Conservation (phyloP, 1,140 invertebrate species). For the Drosophila serrata region DNA sequence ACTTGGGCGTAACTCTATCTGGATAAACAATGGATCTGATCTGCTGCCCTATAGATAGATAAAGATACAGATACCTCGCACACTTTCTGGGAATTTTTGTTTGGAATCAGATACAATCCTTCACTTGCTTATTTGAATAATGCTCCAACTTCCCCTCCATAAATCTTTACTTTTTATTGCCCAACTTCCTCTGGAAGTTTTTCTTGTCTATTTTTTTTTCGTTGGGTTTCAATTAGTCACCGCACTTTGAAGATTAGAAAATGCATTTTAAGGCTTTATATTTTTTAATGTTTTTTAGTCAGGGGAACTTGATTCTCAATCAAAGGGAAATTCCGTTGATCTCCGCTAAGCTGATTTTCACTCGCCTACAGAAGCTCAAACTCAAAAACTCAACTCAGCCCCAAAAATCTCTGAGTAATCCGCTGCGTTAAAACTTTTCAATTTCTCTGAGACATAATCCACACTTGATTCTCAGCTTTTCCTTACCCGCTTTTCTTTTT, state of each 20-base stretch:
- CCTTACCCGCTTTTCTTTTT: conserved; percentile 42
- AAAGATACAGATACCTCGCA: conserved; percentile 11
- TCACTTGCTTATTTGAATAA: conserved; percentile 51
- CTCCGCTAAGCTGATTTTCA: conserved; percentile 30
- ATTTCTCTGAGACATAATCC: conserved; percentile 30
- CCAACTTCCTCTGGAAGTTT: conserved; percentile 18
- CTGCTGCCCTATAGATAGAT: conserved; percentile 19
- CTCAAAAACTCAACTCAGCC: conserved; percentile 17
- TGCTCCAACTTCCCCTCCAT: conserved; percentile 35
- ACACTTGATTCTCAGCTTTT: conserved; percentile 16
- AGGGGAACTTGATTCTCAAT: conserved; percentile 1
- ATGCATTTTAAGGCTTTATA: conserved; percentile 16
- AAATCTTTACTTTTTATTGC: conserved; percentile 35
- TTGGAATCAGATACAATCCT: conserved; percentile 42
- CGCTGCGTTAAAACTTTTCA: conserved; percentile 46
- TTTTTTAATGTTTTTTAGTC: conserved; percentile 2
- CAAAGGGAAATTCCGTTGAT: conserved; percentile 47
- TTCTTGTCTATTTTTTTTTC: too few relatives aligned
- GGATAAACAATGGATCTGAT: conserved; percentile 38
- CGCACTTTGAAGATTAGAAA: conserved; percentile 45
- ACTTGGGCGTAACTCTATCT: conserved; percentile 28
- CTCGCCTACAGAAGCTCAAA: conserved; percentile 45
- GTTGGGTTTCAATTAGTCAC: conserved; percentile 43
- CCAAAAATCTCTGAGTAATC: conserved; percentile 28
- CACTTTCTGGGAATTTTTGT: conserved; percentile 31